These are phyloP conservation scores for Agonopterix heracliana DNA, from an alignment of 2,888 invertebrate species.

Conservation along the genomic window DNA sequence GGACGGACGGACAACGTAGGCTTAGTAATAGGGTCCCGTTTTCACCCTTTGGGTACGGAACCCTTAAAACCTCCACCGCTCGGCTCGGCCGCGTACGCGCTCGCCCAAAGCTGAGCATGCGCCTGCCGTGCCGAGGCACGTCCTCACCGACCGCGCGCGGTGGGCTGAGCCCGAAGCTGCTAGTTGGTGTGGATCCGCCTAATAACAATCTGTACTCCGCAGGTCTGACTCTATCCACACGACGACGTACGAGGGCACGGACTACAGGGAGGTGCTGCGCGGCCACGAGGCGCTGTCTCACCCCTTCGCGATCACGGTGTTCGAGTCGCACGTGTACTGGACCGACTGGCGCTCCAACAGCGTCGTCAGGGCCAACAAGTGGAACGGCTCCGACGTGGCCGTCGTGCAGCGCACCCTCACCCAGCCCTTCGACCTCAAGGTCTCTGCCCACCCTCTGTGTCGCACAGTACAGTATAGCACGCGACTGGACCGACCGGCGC, in stretches of 20 bases:
- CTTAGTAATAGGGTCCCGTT: no score
- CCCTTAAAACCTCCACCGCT: no score
- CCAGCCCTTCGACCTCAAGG: conserved; percentile 94
- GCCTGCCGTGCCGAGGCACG: no score
- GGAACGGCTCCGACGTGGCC: conserved; percentile 86
- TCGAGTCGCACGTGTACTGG: conserved; percentile 93
- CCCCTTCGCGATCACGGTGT: conserved; percentile 92
- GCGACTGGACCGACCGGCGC: no score
- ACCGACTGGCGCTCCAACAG: conserved; percentile 95
- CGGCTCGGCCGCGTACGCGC: no score
- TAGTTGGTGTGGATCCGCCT: no score
- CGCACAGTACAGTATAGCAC: neutral
- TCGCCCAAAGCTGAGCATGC: no score
- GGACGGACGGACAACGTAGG: no score
- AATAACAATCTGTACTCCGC: neutral
- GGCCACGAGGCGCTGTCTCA: conserved; percentile 87
- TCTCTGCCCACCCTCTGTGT: conserved; percentile 33
- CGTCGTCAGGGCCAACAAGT: conserved; percentile 91
- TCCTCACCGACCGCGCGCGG: no score
- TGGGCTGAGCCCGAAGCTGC: no score
- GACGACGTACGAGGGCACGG: conserved; percentile 85
- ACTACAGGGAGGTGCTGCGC: conserved; percentile 81
- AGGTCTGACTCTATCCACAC: conserved; percentile 92
- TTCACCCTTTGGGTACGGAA: no score
- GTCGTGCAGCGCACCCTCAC: conserved; percentile 88